phyloP scores from a whole-genome alignment of 2,113 vertebrate genomes.

The Cheirogaleus medius region DNA sequence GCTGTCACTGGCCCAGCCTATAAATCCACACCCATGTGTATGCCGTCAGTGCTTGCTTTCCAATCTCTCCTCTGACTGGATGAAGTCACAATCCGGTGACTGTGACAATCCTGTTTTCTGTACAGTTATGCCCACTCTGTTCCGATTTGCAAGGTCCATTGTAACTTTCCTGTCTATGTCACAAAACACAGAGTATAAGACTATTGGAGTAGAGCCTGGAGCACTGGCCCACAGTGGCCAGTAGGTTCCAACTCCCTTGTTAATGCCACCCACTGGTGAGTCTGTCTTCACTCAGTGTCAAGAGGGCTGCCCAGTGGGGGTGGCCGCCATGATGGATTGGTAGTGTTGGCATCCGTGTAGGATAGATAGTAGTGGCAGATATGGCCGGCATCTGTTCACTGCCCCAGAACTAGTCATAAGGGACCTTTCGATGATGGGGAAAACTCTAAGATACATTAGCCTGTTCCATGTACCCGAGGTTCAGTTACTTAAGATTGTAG shows the following conservation, averaged over 20 bases:
- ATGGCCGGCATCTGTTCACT: background rate
- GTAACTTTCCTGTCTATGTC: background rate
- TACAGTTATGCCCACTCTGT: background rate
- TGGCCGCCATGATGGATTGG: fast-evolving
- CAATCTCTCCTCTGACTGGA: too few relatives aligned
- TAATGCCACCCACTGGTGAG: background rate
- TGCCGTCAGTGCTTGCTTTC: background rate
- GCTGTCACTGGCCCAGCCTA: background rate
- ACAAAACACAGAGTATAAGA: background rate
- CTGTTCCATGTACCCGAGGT: background rate
- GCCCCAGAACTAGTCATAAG: background rate
- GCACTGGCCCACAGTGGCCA: background rate
- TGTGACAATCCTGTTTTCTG: too few relatives aligned
- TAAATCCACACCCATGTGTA: fast-evolving
- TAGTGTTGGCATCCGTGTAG: background rate
- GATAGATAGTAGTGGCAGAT: background rate
- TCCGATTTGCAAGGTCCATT: background rate
- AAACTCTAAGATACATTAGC: background rate
- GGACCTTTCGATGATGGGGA: background rate
- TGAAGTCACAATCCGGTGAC: fast-evolving
- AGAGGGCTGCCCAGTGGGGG: too few relatives aligned
- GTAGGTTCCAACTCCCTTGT: too few relatives aligned
- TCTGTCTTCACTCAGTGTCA: background rate
- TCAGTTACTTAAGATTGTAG: background rate
- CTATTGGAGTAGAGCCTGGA: background rate